Evolutionary conservation across 2,888 invertebrate genomes (phyloP).

Genomic region (Poecilobothrus nobilitatus): DNA sequence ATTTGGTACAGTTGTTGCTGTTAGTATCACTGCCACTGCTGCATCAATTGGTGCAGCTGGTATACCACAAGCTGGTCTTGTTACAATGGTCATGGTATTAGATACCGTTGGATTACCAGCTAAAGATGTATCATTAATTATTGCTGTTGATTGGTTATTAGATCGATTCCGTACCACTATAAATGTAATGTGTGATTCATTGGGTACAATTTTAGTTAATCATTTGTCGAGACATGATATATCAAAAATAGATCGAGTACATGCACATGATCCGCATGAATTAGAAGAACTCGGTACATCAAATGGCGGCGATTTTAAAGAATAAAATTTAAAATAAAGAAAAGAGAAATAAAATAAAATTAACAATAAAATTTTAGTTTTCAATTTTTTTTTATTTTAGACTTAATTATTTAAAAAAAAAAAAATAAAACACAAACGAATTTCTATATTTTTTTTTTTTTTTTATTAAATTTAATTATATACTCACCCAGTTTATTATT

Average conservation of each 20-base stretch:
- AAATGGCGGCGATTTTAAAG: conserved; percentile 42
- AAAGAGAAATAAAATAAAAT: background rate
- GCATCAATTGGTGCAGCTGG: conserved; percentile 97
- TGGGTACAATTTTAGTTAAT: conserved; percentile 87
- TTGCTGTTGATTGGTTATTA: conserved; percentile 86
- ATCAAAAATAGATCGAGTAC: conserved; percentile 42
- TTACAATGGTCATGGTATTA: conserved; percentile 92
- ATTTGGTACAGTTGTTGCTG: conserved; percentile 81
- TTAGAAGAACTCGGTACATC: conserved; percentile 52
- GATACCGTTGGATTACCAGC: conserved; percentile 85
- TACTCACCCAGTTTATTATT: background rate
- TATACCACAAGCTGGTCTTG: conserved; percentile 90
- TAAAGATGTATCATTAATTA: conserved; percentile 81
- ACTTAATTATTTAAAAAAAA: background rate
- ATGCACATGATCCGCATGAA: conserved; percentile 53
- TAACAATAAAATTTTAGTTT: background rate
- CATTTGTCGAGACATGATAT: conserved; percentile 71
- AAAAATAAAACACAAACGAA: background rate
- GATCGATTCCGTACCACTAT: conserved; percentile 82
- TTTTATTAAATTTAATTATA: background rate
- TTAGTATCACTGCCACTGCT: conserved; percentile 92
- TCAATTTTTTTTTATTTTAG: background rate
- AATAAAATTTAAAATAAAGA: conserved; percentile 29
- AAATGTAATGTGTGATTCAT: conserved; percentile 91
- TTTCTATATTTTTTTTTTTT: background rate